phyloP scores from a whole-genome alignment of 1,140 invertebrate species.

The Apis florea region DNA sequence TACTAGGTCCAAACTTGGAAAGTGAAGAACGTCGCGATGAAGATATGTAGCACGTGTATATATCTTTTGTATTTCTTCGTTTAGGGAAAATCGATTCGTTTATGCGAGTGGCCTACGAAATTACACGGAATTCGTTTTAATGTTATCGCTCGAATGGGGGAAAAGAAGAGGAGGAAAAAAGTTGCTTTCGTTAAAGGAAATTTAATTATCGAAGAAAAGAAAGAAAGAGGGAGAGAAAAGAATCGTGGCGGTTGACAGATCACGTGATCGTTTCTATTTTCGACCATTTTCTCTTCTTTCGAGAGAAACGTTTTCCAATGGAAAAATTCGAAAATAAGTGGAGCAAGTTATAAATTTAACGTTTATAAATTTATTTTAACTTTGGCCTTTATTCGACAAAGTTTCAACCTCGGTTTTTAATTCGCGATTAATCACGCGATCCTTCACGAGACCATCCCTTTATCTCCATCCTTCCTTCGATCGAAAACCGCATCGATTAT shows the following conservation, averaged over 20 bases:
- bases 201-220: not conserved
- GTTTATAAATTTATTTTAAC: conserved; percentile 19
- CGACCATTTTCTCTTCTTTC: not conserved
- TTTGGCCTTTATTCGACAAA: conserved; percentile 13
- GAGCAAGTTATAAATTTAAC: not conserved
- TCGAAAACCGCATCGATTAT: conserved; percentile 23
- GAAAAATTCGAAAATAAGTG: conserved; percentile 8
- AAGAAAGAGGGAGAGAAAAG: too few relatives aligned
- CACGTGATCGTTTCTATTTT: not conserved
- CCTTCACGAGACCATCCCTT: not conserved
- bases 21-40: too few relatives aligned
- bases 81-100: not conserved
- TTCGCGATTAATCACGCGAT: conserved; percentile 8
- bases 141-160: too few relatives aligned
- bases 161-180: too few relatives aligned
- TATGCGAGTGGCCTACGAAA: not conserved
- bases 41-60: too few relatives aligned
- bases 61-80: too few relatives aligned
- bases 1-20: too few relatives aligned
- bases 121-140: conserved; percentile 1
- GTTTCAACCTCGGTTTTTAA: conserved; percentile 16
- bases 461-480: not conserved
- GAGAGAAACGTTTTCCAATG: not conserved
- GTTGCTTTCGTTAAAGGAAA: not conserved
- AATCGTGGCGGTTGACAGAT: not conserved